A percentile compares a stretch with the other conserved stretches of the same genome.
These are phyloP conservation scores for Lamprotornis superbus DNA, from an alignment of 2,113 vertebrate species.

Conservation along the genomic window DNA sequence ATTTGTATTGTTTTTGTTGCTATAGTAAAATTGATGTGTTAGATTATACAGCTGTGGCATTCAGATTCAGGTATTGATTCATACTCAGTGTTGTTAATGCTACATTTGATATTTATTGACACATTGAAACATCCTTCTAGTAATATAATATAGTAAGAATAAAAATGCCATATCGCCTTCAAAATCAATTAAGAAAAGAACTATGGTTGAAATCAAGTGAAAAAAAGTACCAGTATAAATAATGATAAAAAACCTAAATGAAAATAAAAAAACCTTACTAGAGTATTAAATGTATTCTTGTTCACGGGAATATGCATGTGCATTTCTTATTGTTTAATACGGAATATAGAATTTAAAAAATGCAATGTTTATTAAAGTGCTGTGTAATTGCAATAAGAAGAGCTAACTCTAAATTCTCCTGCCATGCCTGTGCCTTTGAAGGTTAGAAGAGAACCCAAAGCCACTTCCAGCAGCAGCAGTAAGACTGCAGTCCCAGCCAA, in stretches of 20 bases:
- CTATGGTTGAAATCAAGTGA: rapidly evolving
- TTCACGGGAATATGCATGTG: neutral
- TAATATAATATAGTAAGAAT: neutral
- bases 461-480: neutral
- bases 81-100: neutral
- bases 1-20: neutral
- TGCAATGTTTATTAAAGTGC: neutral
- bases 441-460: neutral
- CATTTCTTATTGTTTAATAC: neutral
- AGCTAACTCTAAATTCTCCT: neutral
- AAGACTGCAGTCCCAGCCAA: neutral
- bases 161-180: neutral
- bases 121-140: neutral
- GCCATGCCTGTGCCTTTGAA: neutral
- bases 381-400: neutral
- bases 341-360: neutral
- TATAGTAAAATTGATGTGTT: neutral
- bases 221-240: neutral
- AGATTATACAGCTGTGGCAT: neutral
- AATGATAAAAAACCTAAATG: neutral
- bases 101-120: neutral
- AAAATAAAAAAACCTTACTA: neutral
- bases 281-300: neutral
- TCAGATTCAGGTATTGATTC: neutral
- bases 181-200: neutral